Conservation (phyloP, 2,888 invertebrate species). For the Cheilosia soror region DNA sequence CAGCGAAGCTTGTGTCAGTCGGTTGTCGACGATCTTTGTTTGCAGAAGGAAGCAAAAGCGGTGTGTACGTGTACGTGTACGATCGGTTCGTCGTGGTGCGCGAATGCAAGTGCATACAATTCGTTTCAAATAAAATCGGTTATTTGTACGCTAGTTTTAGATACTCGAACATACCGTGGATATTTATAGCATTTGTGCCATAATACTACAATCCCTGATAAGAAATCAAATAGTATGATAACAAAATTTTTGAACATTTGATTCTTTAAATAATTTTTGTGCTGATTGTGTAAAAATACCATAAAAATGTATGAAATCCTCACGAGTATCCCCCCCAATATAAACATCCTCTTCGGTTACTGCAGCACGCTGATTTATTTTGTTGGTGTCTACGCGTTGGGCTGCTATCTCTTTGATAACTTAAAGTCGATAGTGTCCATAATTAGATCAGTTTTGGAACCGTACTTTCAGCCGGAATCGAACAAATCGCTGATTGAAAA, state of each 20-base stretch:
- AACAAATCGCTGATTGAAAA: slow-evolving; percentile 86
- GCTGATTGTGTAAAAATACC: too few species aligned
- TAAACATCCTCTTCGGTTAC: slow-evolving; percentile 80
- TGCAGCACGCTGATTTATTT: slow-evolving; percentile 78
- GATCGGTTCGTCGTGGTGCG: slow-evolving; percentile 18
- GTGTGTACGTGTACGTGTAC: neutral
- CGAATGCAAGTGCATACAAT: slow-evolving; percentile 6
- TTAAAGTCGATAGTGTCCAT: slow-evolving; percentile 87
- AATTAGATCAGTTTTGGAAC: slow-evolving; percentile 86
- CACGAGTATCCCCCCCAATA: slow-evolving; percentile 77
- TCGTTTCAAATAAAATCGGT: slow-evolving; percentile 7
- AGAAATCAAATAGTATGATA: too few species aligned
- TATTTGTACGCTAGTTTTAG: neutral
- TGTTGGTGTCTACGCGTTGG: slow-evolving; percentile 79
- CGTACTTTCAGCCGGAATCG: slow-evolving; percentile 87
- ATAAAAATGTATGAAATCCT: slow-evolving; percentile 44
- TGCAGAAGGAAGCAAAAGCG: slow-evolving; percentile 57
- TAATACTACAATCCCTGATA: neutral
- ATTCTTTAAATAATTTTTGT: too few species aligned
- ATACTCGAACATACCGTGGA: too few species aligned
- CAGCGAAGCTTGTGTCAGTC: slow-evolving; percentile 47
- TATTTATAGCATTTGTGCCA: neutral
- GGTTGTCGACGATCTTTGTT: slow-evolving; percentile 67
- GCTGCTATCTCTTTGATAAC: slow-evolving; percentile 84
- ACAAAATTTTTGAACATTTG: too few species aligned